These are phyloP conservation scores for Lobophora halterata DNA, from an alignment of 2,888 invertebrate species.

Conservation along the genomic window DNA sequence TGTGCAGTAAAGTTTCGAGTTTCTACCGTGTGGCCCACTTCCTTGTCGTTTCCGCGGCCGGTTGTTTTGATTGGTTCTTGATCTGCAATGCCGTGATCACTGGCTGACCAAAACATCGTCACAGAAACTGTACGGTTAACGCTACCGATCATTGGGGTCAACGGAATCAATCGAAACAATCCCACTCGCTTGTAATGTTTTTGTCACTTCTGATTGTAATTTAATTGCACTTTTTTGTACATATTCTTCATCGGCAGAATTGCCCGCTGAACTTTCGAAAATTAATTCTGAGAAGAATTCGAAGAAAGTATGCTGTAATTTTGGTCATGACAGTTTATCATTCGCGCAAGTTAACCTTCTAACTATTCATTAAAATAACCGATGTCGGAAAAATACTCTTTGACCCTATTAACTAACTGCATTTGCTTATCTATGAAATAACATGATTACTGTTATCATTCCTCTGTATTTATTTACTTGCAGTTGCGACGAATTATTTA, in stretches of 20 bases:
- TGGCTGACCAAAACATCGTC: slow-evolving; percentile 51
- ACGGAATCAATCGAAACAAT: slow-evolving; percentile 50
- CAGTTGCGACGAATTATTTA: slow-evolving; percentile 19
- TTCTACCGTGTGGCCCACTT: slow-evolving; percentile 67
- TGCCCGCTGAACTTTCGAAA: slow-evolving; percentile 28
- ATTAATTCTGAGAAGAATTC: slow-evolving; percentile 21
- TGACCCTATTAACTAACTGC: slow-evolving; percentile 52
- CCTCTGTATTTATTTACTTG: slow-evolving; percentile 36
- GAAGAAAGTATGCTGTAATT: slow-evolving; percentile 12
- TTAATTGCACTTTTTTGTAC: slow-evolving; percentile 28
- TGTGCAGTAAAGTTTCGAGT: slow-evolving; percentile 53
- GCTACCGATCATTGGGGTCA: slow-evolving; percentile 55
- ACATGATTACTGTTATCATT: slow-evolving; percentile 41
- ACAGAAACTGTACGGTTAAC: slow-evolving; percentile 45
- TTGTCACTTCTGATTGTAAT: slow-evolving; percentile 25
- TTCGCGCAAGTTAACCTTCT: slow-evolving; percentile 8
- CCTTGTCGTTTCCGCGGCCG: slow-evolving; percentile 55
- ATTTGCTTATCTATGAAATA: slow-evolving; percentile 43
- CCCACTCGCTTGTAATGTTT: slow-evolving; percentile 32
- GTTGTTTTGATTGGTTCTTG: slow-evolving; percentile 53
- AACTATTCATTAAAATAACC: slow-evolving; percentile 1
- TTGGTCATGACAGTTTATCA: slow-evolving; percentile 22
- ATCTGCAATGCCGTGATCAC: slow-evolving; percentile 45
- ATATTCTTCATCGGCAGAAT: slow-evolving; percentile 25
- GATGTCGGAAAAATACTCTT: slow-evolving; percentile 53